A percentile compares a stretch with the other conserved stretches of the same genome.
phyloP scores from a whole-genome alignment of 1,140 invertebrate species.

The Heliconius eleuchia region DNA sequence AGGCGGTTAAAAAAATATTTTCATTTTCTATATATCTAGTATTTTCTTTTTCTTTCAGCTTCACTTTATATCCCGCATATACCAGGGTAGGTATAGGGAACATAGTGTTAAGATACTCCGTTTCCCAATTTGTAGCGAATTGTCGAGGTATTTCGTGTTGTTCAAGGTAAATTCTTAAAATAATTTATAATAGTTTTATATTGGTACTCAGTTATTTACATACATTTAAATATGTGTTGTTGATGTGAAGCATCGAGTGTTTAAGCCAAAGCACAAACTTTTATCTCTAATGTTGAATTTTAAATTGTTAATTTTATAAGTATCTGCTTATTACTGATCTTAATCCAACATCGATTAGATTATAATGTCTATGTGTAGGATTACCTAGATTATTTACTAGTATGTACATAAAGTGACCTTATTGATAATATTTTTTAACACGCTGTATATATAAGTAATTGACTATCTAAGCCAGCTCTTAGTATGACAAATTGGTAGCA shows the following conservation, averaged over 20 bases:
- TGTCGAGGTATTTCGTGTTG: no score
- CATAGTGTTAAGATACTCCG: no score
- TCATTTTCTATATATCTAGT: not conserved
- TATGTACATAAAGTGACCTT: no score
- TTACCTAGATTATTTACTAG: no score
- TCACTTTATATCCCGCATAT: no score
- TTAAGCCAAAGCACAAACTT: no score
- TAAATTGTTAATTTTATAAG: not conserved
- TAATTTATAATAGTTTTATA: no score
- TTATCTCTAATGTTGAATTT: no score
- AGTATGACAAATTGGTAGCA: conserved; percentile 56
- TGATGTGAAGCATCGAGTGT: not conserved
- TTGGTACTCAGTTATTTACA: not conserved
- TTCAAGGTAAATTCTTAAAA: no score
- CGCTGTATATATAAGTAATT: conserved; percentile 52
- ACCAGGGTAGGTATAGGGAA: no score
- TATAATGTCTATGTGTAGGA: not conserved
- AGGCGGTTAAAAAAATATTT: not conserved
- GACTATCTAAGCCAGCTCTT: conserved; percentile 58
- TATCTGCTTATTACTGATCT: not conserved
- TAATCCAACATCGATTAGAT: not conserved
- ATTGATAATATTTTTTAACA: not conserved
- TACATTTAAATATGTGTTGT: not conserved
- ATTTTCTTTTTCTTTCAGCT: not conserved
- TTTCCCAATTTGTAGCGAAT: no score